A percentile compares a stretch with the other conserved stretches of the same genome.
phyloP scores from a whole-genome alignment of 1,140 invertebrate genomes.

The Drosophila micromelanica region DNA sequence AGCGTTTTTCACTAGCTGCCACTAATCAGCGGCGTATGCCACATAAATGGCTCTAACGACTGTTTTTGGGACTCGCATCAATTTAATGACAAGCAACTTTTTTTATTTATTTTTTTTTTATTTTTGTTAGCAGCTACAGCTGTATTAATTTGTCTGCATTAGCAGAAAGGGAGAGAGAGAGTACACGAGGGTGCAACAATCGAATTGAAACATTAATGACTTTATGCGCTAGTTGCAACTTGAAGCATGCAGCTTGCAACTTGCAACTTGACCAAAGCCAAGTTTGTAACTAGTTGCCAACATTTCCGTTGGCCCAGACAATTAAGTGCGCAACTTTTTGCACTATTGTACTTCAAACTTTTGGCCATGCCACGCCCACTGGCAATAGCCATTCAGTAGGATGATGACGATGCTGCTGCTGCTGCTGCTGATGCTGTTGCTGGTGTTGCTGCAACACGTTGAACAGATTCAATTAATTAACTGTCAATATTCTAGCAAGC shows the following conservation, averaged over 20 bases:
- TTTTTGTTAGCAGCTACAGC: conserved; percentile 19
- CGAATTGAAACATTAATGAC: conserved; percentile 78
- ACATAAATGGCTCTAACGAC: conserved; percentile 7
- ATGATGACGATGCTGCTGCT: conserved; percentile 9
- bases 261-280: conserved; percentile 50
- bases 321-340: conserved; percentile 56
- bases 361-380: conserved; percentile 29
- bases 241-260: background rate
- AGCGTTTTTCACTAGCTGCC: conserved; percentile 14
- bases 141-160: conserved; percentile 64
- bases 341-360: conserved; percentile 51
- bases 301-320: conserved; percentile 43
- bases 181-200: conserved; percentile 41
- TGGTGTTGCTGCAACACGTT: conserved; percentile 46
- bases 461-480: conserved; percentile 76
- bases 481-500: conserved; percentile 59
- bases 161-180: conserved; percentile 16
- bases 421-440: too few species aligned
- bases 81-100: conserved; percentile 14
- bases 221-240: conserved; percentile 67
- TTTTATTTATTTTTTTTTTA: background rate
- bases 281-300: conserved; percentile 37
- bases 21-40: conserved; percentile 46
- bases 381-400: background rate
- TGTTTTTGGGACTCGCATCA: too few species aligned